A percentile compares a stretch with the other conserved stretches of the same genome.
Evolutionary conservation across 2,888 invertebrate genomes (phyloP).

Genomic region (Tholera decimalis): DNA sequence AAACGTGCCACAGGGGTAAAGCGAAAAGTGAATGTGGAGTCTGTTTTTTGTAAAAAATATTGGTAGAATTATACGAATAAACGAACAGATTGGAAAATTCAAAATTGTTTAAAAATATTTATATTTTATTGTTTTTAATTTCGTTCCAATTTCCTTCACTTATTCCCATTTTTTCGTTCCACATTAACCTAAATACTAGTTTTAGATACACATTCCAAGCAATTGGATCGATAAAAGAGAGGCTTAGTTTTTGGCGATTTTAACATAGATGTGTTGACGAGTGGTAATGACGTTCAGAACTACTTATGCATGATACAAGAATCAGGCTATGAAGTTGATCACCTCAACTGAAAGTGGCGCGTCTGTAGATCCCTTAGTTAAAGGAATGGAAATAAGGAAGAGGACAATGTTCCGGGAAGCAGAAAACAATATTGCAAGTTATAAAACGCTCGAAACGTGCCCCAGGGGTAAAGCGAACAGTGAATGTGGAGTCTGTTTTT

Average conservation of each 20-base stretch:
- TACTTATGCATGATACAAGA: too few relatives aligned
- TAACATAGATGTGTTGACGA: too few relatives aligned
- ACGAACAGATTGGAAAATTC: background rate
- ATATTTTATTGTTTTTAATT: slow-evolving; percentile 18
- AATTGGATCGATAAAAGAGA: too few relatives aligned
- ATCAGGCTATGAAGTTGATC: too few relatives aligned
- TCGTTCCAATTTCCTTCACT: slow-evolving; percentile 14
- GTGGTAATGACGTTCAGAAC: too few relatives aligned
- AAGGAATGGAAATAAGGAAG: slow-evolving; percentile 14
- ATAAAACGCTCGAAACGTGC: slow-evolving; percentile 64
- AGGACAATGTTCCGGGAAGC: slow-evolving; percentile 48
- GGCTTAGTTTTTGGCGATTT: too few relatives aligned
- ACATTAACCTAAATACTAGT: too few relatives aligned
- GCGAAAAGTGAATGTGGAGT: slow-evolving; percentile 43
- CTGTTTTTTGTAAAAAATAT: background rate
- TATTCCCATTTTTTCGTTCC: background rate
- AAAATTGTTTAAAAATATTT: background rate
- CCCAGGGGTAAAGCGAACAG: slow-evolving; percentile 17
- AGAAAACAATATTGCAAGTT: slow-evolving; percentile 67
- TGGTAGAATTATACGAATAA: background rate
- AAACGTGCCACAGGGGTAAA: slow-evolving; percentile 46
- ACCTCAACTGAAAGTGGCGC: background rate
- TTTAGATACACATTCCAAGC: too few relatives aligned
- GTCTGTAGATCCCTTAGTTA: background rate
- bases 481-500: slow-evolving; percentile 35